Percentiles rank a stretch among this genome's conserved stretches.
These are phyloP conservation scores for Dicerorhinus sumatrensis DNA, from an alignment of 2,113 vertebrate species.

Conservation along the genomic window DNA sequence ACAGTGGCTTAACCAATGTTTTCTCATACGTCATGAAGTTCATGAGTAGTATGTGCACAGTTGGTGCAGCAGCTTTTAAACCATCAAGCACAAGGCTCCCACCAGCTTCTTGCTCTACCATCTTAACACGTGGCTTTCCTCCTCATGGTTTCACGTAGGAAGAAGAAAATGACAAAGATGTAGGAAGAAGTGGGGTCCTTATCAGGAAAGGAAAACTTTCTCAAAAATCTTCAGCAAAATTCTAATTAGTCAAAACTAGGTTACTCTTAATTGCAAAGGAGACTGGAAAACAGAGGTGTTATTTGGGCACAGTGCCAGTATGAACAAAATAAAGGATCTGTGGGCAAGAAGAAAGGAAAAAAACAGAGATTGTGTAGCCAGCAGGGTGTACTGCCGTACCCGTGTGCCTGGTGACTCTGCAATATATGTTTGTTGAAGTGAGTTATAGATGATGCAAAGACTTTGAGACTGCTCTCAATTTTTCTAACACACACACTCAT, in stretches of 20 bases:
- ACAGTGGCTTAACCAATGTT: not conserved
- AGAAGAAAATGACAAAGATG: not conserved
- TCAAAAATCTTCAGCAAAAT: not conserved
- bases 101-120: not conserved
- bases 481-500: not conserved
- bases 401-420: not conserved
- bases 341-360: not conserved
- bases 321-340: not conserved
- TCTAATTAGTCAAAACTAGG: not conserved
- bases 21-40: slow-evolving; percentile 25
- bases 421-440: not conserved
- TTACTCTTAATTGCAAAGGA: not conserved
- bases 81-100: not conserved
- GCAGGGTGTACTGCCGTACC: fast-evolving
- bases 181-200: not conserved
- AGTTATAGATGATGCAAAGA: not conserved
- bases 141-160: not conserved
- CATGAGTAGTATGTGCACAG: not conserved
- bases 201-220: not conserved
- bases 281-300: not conserved
- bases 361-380: not conserved
- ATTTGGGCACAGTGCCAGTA: not conserved
- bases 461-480: not conserved
- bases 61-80: not conserved
- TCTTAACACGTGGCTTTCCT: not conserved